These are phyloP conservation scores for Patella ulyssiponensis DNA, from an alignment of 2,888 invertebrate species.

Conservation along the genomic window DNA sequence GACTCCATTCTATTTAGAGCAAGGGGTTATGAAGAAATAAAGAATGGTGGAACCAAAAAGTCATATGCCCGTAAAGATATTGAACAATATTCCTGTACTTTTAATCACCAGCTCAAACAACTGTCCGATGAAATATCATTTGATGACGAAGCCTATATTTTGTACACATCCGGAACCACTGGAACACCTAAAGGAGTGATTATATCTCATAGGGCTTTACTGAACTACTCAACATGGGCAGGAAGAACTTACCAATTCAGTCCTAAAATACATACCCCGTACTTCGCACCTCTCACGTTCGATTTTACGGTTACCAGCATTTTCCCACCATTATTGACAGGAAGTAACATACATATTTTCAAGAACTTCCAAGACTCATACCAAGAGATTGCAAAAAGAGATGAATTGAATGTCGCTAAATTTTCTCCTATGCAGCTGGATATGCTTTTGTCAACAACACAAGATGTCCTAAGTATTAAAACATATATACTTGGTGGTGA, in stretches of 20 bases:
- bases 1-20: not conserved
- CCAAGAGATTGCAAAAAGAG: not conserved
- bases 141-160: not conserved
- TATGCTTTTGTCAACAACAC: not conserved
- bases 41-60: too few species aligned
- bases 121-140: not conserved
- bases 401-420: not conserved
- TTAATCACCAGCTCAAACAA: not conserved
- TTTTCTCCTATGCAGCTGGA: not conserved
- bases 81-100: not conserved
- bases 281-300: not conserved
- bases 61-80: not conserved
- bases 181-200: slow-evolving; percentile 18
- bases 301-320: slow-evolving; percentile 1
- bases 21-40: not conserved
- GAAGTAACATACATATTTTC: not conserved
- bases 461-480: not conserved
- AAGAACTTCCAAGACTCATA: not conserved
- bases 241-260: not conserved
- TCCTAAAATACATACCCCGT: not conserved
- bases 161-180: slow-evolving; percentile 12
- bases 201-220: not conserved
- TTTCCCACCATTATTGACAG: not conserved
- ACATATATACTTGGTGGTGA: slow-evolving; percentile 1
- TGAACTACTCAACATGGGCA: not conserved